Percentiles rank a stretch among this genome's conserved stretches.
These are phyloP conservation scores for Podilymbus podiceps DNA, from an alignment of 2,113 vertebrate genomes.

Conservation along the genomic window DNA sequence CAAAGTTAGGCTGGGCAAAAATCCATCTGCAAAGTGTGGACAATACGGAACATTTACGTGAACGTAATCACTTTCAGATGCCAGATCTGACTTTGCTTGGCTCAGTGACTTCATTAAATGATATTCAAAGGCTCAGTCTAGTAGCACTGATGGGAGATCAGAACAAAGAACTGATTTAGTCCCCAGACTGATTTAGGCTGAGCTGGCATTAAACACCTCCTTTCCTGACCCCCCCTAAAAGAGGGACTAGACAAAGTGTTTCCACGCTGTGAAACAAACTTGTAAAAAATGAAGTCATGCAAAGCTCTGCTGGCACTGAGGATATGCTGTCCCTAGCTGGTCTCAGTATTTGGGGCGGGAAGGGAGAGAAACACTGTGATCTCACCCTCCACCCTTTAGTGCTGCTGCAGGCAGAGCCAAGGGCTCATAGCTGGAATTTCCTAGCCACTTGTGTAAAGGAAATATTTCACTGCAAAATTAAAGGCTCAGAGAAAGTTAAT, in stretches of 20 bases:
- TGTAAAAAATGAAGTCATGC: not conserved
- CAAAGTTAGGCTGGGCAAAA: not conserved
- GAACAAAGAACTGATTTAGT: not conserved
- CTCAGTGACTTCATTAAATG: constrained; percentile 1
- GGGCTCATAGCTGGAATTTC: not conserved
- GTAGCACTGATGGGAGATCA: not conserved
- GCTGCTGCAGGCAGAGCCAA: not conserved
- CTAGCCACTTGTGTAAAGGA: not conserved
- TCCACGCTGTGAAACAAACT: not conserved
- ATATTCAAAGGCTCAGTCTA: not conserved
- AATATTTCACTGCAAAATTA: not conserved
- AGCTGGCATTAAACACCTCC: not conserved
- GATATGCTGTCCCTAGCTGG: not conserved
- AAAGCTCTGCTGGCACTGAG: not conserved
- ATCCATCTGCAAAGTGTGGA: not conserved
- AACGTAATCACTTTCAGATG: constrained; percentile 11
- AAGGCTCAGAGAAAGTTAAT: not conserved
- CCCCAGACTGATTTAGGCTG: not conserved
- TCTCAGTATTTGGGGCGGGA: not conserved
- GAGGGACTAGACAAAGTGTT: not conserved
- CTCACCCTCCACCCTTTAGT: not conserved
- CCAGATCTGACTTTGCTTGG: not conserved
- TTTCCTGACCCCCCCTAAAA: not conserved
- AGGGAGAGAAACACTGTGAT: not conserved
- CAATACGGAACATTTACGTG: not conserved